These are phyloP conservation scores for Folsomia manolachei DNA, from an alignment of 2,888 invertebrate genomes.

Conservation along the genomic window DNA sequence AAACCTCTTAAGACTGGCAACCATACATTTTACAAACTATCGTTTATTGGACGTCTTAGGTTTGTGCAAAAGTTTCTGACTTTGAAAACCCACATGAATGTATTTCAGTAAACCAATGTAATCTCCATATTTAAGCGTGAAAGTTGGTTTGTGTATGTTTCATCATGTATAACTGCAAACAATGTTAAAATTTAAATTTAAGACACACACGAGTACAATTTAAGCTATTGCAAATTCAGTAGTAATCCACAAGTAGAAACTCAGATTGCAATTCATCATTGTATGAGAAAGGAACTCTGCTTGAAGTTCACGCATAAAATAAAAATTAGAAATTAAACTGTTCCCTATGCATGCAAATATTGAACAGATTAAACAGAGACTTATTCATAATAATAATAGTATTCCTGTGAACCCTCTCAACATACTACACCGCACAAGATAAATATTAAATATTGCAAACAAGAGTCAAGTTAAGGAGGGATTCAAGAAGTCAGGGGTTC, in stretches of 20 bases:
- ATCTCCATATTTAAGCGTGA: too few relatives aligned
- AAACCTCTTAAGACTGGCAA: too few relatives aligned
- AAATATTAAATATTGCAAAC: too few relatives aligned
- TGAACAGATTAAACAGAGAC: background rate
- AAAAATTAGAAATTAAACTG: constrained; percentile 7
- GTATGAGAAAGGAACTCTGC: background rate
- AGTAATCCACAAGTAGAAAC: background rate
- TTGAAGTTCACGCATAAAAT: background rate
- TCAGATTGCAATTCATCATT: background rate
- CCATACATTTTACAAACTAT: too few relatives aligned
- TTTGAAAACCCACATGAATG: too few relatives aligned
- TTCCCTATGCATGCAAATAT: constrained; percentile 6
- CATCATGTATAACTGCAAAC: background rate
- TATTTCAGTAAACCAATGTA: too few relatives aligned
- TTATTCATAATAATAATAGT: background rate
- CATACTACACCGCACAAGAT: background rate
- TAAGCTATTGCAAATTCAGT: background rate
- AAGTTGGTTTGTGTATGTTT: background rate
- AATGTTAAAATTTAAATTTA: background rate
- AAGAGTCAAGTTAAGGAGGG: too few relatives aligned
- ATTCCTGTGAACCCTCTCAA: background rate
- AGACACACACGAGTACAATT: background rate
- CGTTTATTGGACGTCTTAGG: too few relatives aligned
- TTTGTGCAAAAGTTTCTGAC: too few relatives aligned
- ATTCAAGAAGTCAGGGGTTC: too few relatives aligned